phyloP scores from a whole-genome alignment of 2,888 invertebrate genomes.

The Sipha maydis region DNA sequence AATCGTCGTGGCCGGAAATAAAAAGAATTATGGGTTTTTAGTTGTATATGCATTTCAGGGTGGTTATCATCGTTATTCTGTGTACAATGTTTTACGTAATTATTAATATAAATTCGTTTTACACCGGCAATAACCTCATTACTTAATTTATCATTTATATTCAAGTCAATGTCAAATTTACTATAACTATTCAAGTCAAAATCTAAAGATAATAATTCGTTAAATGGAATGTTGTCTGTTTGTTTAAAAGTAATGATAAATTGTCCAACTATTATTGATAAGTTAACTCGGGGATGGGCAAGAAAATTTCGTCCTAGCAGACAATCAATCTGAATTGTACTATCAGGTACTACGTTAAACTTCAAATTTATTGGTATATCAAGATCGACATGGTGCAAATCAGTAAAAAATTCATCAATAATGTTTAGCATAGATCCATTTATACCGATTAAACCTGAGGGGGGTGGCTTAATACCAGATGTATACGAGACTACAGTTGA shows the following conservation, averaged over 20 bases:
- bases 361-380: background rate
- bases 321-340: background rate
- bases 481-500: too few relatives aligned
- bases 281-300: too few relatives aligned
- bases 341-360: background rate
- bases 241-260: too few relatives aligned
- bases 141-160: background rate
- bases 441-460: too few relatives aligned
- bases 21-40: background rate
- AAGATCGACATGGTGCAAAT: background rate
- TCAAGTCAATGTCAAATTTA: background rate
- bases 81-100: background rate
- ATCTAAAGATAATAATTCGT: background rate
- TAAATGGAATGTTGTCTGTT: background rate
- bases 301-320: background rate
- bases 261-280: too few relatives aligned
- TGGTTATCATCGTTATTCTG: background rate
- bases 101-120: too few relatives aligned
- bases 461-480: too few relatives aligned
- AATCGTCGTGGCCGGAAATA: conserved; percentile 7
- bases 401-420: too few relatives aligned
- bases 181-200: background rate
- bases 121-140: too few relatives aligned
- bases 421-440: too few relatives aligned
- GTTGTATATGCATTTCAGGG: background rate